Base-by-base conservation (phyloP, 1,140 invertebrate species). In the Saccostrea glomerata region DNA sequence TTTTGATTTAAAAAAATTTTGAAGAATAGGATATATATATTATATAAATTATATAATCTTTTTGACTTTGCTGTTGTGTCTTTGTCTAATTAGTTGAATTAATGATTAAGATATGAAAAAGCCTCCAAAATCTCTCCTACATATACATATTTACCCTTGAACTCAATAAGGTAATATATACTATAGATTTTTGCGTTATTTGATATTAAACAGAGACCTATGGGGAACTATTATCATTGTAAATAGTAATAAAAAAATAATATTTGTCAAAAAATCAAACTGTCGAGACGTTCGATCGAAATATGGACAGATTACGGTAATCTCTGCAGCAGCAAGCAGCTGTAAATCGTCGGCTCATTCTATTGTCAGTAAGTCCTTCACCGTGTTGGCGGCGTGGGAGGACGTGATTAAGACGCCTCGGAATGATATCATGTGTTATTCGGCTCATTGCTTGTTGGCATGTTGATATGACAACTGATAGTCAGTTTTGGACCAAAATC, bases 401-500 rank as follows among this genome's bases (percentile, higher is more conserved):
- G 23, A 15, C 23, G 25, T 15, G 70, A 36, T 30, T 77, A 77
- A 36, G 23, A 77, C 70, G 25, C 11, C 9, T 25, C 25, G 9
- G 70, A 77, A 36, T 15, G 25, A 77, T 77, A 77, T 77, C 25
- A 25, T 36, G 70, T 77, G 25, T 77, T 77, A 77, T 77, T 25
- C 70, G 25, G 70, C 23, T 36, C 30, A 36, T 77, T 77, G 70
- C 70, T 77, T 25, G 70, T 30, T 77, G 70, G 70, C 70, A 77
- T 77, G 70, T 30, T 36, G 70, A 77, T 77, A 30, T 13, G 25
- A 77, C 70, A 77, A 77, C 30, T 77, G 70, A 77, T 77, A 13
- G 70, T 30, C 70, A 77, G 70, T 77, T 36, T 25, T 77, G 25
- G 70, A 77, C 25, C 70, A 36, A 30, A 66, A 77, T 77, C 70